phyloP scores from a whole-genome alignment of 2,113 vertebrate genomes.

The Neodon shergylaensis region DNA sequence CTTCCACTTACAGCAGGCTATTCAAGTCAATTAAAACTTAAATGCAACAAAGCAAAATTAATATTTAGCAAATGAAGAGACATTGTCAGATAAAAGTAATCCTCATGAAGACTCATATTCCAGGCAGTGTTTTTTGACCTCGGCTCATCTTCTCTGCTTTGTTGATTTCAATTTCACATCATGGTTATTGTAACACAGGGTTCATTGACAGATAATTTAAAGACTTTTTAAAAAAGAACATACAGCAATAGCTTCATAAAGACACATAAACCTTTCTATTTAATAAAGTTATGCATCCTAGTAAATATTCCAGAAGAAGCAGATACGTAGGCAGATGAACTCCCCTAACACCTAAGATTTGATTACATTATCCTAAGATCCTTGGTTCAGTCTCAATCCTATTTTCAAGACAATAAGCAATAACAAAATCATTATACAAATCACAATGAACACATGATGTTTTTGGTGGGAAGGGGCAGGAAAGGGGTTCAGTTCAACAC shows the following conservation, averaged over 20 bases:
- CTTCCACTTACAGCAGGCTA: background rate
- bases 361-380: background rate
- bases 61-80: constrained; percentile 14
- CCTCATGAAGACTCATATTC: background rate
- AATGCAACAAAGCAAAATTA: constrained; percentile 5
- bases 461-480: background rate
- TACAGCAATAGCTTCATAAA: background rate
- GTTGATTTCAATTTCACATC: constrained; percentile 1
- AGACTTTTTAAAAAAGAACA: background rate
- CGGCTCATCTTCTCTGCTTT: background rate
- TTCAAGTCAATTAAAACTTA: constrained; percentile 40
- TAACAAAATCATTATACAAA: background rate
- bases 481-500: background rate
- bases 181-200: background rate
- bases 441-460: background rate
- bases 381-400: background rate
- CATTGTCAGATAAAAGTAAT: background rate
- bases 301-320: background rate
- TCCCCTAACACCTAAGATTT: background rate
- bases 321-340: background rate
- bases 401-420: background rate
- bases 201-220: background rate
- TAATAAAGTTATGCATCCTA: constrained; percentile 1
- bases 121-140: background rate
- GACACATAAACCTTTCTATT: background rate